phyloP scores from a whole-genome alignment of 2,797 vertebrate species.

The Siniperca obscura region DNA sequence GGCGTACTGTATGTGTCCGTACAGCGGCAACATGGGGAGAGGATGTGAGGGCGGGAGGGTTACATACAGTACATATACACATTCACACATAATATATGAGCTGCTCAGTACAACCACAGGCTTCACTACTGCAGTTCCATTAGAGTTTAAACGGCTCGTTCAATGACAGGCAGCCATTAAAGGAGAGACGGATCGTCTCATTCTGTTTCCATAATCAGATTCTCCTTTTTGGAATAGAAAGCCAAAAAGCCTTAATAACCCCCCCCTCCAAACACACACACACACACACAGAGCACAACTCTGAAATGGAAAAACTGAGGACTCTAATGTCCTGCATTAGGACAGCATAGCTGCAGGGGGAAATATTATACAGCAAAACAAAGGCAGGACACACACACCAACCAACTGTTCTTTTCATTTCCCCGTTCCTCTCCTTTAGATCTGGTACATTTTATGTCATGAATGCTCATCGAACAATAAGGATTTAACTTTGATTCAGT shows the following conservation, averaged over 20 bases:
- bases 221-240: slow-evolving; percentile 16
- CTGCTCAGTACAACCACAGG: not conserved
- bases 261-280: not conserved
- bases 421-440: not conserved
- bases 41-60: not conserved
- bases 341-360: slow-evolving; percentile 44
- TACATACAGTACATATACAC: not conserved
- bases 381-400: slow-evolving; percentile 15
- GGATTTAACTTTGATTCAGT: not conserved
- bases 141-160: slow-evolving; percentile 15
- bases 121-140: slow-evolving; percentile 23
- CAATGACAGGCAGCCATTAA: slow-evolving; percentile 31
- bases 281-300: slow-evolving; percentile 5
- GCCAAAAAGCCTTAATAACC: slow-evolving; percentile 9
- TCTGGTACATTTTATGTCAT: not conserved
- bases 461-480: not conserved
- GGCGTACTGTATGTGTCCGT: not conserved
- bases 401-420: not conserved
- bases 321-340: slow-evolving; percentile 49
- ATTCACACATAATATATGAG: not conserved
- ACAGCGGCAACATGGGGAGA: not conserved
- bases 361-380: slow-evolving; percentile 49
- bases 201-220: slow-evolving; percentile 31
- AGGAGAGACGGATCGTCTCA: slow-evolving; percentile 19
- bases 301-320: slow-evolving; percentile 17